Evolutionary conservation across 2,797 vertebrate species (phyloP).

Genomic region (Ataeniobius toweri): DNA sequence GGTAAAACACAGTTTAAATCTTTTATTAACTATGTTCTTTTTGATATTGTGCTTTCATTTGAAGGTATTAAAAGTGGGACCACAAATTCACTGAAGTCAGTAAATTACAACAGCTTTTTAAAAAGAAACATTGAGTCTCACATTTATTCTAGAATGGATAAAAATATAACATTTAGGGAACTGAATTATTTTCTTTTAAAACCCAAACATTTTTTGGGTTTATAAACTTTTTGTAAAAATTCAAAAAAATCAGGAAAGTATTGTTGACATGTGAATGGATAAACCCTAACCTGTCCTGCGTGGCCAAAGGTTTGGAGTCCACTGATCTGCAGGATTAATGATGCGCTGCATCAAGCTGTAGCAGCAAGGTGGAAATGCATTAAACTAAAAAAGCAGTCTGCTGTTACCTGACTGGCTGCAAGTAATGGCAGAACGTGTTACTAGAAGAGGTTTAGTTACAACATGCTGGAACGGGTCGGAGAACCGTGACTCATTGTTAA

Average conservation of each 20-base stretch:
- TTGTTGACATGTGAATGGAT: neutral
- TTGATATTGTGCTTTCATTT: too few relatives aligned
- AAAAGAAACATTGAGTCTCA: neutral
- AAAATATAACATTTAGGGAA: neutral
- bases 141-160: neutral
- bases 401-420: neutral
- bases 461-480: neutral
- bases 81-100: neutral
- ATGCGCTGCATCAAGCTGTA: neutral
- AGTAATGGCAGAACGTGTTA: neutral
- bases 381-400: neutral
- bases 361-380: neutral
- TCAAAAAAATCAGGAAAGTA: too few relatives aligned
- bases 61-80: neutral
- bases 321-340: neutral
- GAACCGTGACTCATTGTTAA: too few relatives aligned
- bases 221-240: too few relatives aligned
- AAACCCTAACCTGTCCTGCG: too few relatives aligned
- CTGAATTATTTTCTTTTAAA: neutral
- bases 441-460: neutral
- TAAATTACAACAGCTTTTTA: neutral
- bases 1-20: too few relatives aligned
- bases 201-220: too few relatives aligned
- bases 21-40: too few relatives aligned
- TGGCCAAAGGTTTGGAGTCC: neutral